Evolutionary conservation across 2,113 vertebrate genomes (phyloP).

Genomic region (Saccopteryx leptura): DNA sequence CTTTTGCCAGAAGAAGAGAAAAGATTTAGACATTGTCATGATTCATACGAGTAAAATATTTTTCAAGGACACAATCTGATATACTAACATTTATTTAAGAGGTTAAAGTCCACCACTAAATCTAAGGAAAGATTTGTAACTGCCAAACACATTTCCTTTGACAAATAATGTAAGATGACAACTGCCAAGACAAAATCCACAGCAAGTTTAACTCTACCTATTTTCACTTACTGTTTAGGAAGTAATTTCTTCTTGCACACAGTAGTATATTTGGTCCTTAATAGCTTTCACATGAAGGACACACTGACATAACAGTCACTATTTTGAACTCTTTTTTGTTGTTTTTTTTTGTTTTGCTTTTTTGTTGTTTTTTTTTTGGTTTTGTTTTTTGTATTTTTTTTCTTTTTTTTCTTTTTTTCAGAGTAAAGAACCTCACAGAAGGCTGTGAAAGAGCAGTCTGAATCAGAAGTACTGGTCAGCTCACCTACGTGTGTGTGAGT

Average conservation of each 20-base stretch:
- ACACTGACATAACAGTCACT: conserved; percentile 85
- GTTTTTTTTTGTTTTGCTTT: not conserved
- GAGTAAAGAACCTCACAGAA: conserved; percentile 73
- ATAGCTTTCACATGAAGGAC: conserved; percentile 84
- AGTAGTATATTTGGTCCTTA: conserved; percentile 83
- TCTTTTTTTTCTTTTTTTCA: conserved; percentile 36
- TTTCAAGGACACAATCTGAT: conserved; percentile 91
- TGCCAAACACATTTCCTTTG: conserved; percentile 90
- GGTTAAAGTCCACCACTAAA: conserved; percentile 90
- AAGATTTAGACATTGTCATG: conserved; percentile 88
- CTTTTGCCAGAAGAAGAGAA: conserved; percentile 87
- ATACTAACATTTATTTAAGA: conserved; percentile 92
- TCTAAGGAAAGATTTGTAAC: conserved; percentile 91
- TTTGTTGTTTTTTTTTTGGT: not conserved
- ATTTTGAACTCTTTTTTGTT: conserved; percentile 70
- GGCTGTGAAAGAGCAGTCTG: conserved; percentile 39
- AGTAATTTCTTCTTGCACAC: conserved; percentile 80
- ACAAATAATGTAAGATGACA: conserved; percentile 88
- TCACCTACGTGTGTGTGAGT: not conserved
- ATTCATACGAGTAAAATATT: conserved; percentile 91
- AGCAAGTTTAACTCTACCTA: conserved; percentile 82
- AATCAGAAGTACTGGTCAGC: conserved; percentile 23
- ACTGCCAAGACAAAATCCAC: conserved; percentile 86
- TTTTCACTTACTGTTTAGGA: conserved; percentile 84
- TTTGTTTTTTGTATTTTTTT: not conserved